Conservation (phyloP, 2,797 vertebrate genomes). For the Erpetoichthys calabaricus region DNA sequence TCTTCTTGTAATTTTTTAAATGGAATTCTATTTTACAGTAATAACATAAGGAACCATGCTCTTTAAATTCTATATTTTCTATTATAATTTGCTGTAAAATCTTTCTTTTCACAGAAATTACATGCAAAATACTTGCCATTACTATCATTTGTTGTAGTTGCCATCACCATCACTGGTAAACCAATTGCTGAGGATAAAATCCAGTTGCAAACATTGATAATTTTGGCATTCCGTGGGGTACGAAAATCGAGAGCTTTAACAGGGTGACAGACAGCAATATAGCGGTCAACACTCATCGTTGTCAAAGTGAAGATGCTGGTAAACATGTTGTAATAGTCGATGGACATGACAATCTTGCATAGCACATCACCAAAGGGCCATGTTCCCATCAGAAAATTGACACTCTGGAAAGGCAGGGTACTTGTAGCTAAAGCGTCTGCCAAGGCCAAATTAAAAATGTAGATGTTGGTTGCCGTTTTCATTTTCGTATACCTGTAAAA, state of each 20-base stretch:
- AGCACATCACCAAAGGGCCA: slow-evolving; percentile 89
- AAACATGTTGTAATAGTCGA: slow-evolving; percentile 99
- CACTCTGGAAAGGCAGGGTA: slow-evolving; percentile 94
- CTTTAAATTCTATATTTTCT: no score
- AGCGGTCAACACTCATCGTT: slow-evolving; percentile 97
- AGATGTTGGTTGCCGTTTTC: slow-evolving; percentile 98
- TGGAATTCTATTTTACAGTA: no score
- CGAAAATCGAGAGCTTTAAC: slow-evolving; percentile 94
- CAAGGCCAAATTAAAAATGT: slow-evolving; percentile 94
- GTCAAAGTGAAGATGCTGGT: slow-evolving; percentile 96
- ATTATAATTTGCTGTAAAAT: no score
- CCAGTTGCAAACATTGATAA: slow-evolving; percentile 97
- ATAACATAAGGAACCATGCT: no score
- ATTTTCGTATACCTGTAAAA: slow-evolving; percentile 88
- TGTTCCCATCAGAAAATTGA: slow-evolving; percentile 93
- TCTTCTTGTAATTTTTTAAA: no score
- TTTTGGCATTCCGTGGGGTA: slow-evolving; percentile 90
- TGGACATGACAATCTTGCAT: slow-evolving; percentile 92
- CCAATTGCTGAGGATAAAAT: slow-evolving; percentile 93
- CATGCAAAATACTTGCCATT: slow-evolving; percentile 24
- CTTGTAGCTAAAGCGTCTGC: slow-evolving; percentile 91
- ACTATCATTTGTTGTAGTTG: slow-evolving; percentile 56
- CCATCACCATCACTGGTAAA: slow-evolving; percentile 94
- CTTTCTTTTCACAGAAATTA: not conserved
- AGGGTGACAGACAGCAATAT: slow-evolving; percentile 90